phyloP scores from a whole-genome alignment of 2,113 vertebrate species.

The Forbesichthys papilliferus region DNA sequence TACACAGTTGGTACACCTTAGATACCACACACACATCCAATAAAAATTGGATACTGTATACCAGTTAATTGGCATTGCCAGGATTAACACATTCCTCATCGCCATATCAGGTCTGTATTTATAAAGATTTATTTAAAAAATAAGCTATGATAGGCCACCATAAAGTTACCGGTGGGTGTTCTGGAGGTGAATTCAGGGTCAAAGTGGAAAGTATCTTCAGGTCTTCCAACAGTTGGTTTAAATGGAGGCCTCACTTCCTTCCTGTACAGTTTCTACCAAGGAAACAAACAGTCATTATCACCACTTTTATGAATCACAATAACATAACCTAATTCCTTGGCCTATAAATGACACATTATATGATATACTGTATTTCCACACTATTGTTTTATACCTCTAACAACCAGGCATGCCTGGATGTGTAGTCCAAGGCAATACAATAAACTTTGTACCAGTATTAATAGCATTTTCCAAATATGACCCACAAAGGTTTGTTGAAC shows the following conservation, averaged over 20 bases:
- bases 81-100: not conserved
- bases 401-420: no score
- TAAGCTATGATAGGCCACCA: no score
- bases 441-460: no score
- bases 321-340: not conserved
- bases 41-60: no score
- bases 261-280: slow-evolving; percentile 84
- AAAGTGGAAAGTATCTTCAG: slow-evolving; percentile 97
- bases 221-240: slow-evolving; percentile 91
- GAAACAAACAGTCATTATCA: slow-evolving; percentile 13
- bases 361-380: no score
- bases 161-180: slow-evolving; percentile 87
- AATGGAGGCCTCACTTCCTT: slow-evolving; percentile 93
- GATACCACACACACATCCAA: not conserved
- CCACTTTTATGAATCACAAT: not conserved
- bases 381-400: no score
- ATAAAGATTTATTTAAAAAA: no score
- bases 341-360: not conserved
- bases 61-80: no score
- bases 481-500: no score
- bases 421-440: no score
- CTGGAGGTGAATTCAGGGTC: slow-evolving; percentile 95
- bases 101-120: not conserved
- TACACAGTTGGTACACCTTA: slow-evolving; percentile 15
- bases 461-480: no score